Evolutionary conservation across 2,888 invertebrate species (phyloP).

Genomic region (Acronicta psi): DNA sequence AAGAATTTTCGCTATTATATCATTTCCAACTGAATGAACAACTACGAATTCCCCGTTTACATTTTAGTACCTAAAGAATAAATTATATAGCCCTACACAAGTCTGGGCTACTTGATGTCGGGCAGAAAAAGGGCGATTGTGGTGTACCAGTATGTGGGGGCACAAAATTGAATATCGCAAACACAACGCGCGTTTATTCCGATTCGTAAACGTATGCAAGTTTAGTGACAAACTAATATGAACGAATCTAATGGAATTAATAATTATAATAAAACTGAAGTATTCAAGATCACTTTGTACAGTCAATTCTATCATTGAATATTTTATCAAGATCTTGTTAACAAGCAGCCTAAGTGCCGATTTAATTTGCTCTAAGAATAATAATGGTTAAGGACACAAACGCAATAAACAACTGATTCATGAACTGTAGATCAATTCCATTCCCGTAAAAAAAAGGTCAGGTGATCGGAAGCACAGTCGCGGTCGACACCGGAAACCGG

Average conservation of each 20-base stretch:
- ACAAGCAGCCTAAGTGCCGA: not conserved
- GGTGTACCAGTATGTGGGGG: conserved; percentile 1
- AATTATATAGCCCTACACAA: not conserved
- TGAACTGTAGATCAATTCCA: conserved; percentile 32
- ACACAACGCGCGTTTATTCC: not conserved
- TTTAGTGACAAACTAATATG: not conserved
- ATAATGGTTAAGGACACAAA: conserved; percentile 6
- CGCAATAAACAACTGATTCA: conserved; percentile 23
- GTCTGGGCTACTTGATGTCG: too few species aligned
- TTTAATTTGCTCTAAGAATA: not conserved
- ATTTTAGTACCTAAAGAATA: not conserved
- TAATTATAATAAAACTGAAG: too few species aligned
- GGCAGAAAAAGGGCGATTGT: not conserved
- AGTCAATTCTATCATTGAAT: too few species aligned
- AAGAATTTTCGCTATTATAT: conserved; percentile 2
- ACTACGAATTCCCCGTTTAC: not conserved
- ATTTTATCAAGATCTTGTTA: not conserved
- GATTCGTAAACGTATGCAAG: not conserved
- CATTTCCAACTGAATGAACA: not conserved
- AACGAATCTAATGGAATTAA: not conserved
- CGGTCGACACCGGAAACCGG: conserved; percentile 49
- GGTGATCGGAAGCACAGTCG: conserved; percentile 47
- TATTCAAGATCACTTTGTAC: too few species aligned
- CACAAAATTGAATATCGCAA: conserved; percentile 3
- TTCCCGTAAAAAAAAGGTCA: conserved; percentile 50